These are phyloP conservation scores for Garra rufa DNA, from an alignment of 2,113 vertebrate species.

Conservation along the genomic window DNA sequence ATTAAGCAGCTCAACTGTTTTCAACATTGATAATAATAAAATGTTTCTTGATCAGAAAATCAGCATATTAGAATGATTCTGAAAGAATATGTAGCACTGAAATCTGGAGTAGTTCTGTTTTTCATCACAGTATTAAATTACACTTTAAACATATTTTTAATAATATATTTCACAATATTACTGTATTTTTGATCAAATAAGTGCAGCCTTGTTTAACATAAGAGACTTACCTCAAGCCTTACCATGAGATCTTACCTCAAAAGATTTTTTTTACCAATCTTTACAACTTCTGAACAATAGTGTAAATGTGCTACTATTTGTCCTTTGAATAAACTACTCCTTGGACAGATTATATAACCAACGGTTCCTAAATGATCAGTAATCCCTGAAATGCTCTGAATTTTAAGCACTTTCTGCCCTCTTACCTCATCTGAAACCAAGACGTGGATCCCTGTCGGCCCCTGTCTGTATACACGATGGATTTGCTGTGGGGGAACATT, in stretches of 20 bases:
- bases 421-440: constrained; percentile 92
- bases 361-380: neutral
- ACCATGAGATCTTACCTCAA: too few species aligned
- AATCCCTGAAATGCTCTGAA: neutral
- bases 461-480: constrained; percentile 86
- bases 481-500: constrained; percentile 89
- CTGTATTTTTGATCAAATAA: neutral
- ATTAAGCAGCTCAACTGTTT: too few species aligned
- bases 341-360: neutral
- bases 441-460: constrained; percentile 88
- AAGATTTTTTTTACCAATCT: too few species aligned
- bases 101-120: neutral
- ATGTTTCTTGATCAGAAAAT: neutral
- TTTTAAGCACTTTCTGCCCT: neutral
- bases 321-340: neutral
- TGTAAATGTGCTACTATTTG: neutral
- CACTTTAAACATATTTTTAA: neutral
- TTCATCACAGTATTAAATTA: neutral
- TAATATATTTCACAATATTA: neutral
- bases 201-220: neutral
- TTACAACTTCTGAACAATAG: too few species aligned
- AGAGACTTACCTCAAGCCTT: too few species aligned
- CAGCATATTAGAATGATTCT: neutral
- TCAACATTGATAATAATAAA: neutral
- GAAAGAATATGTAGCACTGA: neutral